A percentile compares a stretch with the other conserved stretches of the same genome.
phyloP scores from a whole-genome alignment of 2,113 vertebrate species.

The Siniperca chuatsi region DNA sequence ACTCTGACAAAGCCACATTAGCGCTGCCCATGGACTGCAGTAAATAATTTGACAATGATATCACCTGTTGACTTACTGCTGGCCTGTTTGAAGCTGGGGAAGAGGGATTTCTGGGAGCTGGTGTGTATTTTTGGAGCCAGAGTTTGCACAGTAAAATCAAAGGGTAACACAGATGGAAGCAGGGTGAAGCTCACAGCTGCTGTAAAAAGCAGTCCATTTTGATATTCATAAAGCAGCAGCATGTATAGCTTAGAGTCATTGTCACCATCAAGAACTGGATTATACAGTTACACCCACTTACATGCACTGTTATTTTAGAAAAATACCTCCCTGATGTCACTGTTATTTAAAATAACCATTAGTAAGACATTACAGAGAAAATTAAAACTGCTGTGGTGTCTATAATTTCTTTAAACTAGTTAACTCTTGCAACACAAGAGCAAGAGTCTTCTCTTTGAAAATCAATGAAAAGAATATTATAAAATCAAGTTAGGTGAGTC shows the following conservation, averaged over 20 bases:
- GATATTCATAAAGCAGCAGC: constrained; percentile 61
- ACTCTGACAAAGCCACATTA: constrained; percentile 66
- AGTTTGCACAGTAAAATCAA: constrained; percentile 64
- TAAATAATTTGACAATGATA: constrained; percentile 66
- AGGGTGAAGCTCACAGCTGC: constrained; percentile 48
- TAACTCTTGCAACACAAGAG: constrained; percentile 22
- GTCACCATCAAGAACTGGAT: constrained; percentile 57
- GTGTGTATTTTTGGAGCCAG: constrained; percentile 53
- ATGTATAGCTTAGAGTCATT: constrained; percentile 52
- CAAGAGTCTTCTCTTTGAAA: constrained; percentile 27
- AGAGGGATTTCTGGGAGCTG: constrained; percentile 57
- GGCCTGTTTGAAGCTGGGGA: constrained; percentile 57
- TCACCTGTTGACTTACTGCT: constrained; percentile 71
- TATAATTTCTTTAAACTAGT: constrained; percentile 12
- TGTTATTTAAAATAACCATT: constrained; percentile 20
- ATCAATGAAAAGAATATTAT: background rate
- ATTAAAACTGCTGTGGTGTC: constrained; percentile 23
- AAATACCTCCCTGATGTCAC: constrained; percentile 41
- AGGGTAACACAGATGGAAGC: constrained; percentile 64
- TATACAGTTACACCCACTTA: constrained; percentile 57
- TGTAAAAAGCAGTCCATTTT: constrained; percentile 42
- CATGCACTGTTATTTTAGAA: constrained; percentile 33
- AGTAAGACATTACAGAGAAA: constrained; percentile 38
- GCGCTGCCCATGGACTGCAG: constrained; percentile 39
- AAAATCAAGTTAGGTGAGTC: constrained; percentile 39